Percentiles rank a stretch among this genome's conserved stretches.
These are phyloP conservation scores for Triplophysa dalaica DNA, from an alignment of 2,113 vertebrate species.

Conservation along the genomic window DNA sequence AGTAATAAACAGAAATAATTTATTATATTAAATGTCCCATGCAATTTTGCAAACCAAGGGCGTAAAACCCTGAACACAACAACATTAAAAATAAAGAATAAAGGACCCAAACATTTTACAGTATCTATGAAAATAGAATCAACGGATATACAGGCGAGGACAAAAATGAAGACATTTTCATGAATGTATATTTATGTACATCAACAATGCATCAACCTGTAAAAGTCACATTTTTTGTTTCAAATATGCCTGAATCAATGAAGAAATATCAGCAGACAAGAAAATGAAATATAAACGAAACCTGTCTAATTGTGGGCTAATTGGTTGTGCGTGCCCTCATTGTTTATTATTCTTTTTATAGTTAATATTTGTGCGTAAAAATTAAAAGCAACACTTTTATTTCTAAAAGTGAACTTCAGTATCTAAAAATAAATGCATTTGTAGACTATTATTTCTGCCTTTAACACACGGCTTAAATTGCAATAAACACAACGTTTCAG, in stretches of 20 bases:
- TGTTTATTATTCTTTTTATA: slow-evolving; percentile 6
- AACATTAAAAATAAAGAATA: slow-evolving; percentile 49
- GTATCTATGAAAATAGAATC: slow-evolving; percentile 74
- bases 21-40: slow-evolving; percentile 68
- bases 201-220: slow-evolving; percentile 66
- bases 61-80: slow-evolving; percentile 58
- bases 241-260: slow-evolving; percentile 63
- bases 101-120: slow-evolving; percentile 61
- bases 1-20: slow-evolving; percentile 64
- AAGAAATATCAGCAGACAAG: slow-evolving; percentile 54
- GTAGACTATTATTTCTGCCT: background rate
- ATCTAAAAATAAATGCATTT: slow-evolving; percentile 5
- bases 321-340: slow-evolving; percentile 46
- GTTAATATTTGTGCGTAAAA: slow-evolving; percentile 38
- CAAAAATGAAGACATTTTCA: slow-evolving; percentile 74
- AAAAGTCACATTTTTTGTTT: slow-evolving; percentile 71
- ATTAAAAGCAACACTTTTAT: slow-evolving; percentile 59
- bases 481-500: background rate
- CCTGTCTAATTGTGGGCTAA: slow-evolving; percentile 33
- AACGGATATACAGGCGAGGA: slow-evolving; percentile 70
- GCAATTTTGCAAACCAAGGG: slow-evolving; percentile 64
- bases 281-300: slow-evolving; percentile 40
- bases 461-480: background rate
- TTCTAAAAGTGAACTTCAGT: slow-evolving; percentile 8
- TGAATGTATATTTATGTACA: slow-evolving; percentile 71